A percentile compares a stretch with the other conserved stretches of the same genome.
phyloP scores from a whole-genome alignment of 2,797 vertebrate species.

The Sardinella longiceps region DNA sequence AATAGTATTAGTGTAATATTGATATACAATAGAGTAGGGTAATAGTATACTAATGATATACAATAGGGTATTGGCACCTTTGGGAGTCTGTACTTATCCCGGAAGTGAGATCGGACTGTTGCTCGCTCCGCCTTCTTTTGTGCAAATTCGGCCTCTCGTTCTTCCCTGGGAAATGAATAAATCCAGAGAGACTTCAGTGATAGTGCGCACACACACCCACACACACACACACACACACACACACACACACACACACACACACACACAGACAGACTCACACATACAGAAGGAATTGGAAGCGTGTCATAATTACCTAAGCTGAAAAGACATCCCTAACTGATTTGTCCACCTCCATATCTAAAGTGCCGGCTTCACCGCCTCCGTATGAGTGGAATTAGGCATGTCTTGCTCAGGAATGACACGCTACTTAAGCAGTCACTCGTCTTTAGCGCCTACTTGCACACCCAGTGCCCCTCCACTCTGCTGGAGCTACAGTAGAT shows the following conservation, averaged over 20 bases:
- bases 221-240: not conserved
- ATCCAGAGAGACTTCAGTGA: not conserved
- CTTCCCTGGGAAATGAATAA: slow-evolving; percentile 76
- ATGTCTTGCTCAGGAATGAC: not conserved
- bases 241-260: not conserved
- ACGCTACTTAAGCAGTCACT: not conserved
- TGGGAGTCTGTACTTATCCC: slow-evolving; percentile 93
- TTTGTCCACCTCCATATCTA: slow-evolving; percentile 25
- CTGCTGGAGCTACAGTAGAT: not conserved
- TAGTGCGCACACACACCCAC: not conserved
- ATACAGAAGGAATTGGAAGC: not conserved
- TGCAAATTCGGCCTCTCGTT: slow-evolving; percentile 87
- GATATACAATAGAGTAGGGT: not conserved
- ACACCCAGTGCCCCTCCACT: not conserved
- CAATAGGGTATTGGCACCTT: slow-evolving; percentile 79
- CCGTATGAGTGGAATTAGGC: not conserved
- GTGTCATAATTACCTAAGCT: not conserved
- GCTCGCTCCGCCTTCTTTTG: slow-evolving; percentile 95
- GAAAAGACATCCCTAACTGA: slow-evolving; percentile 33
- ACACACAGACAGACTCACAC: not conserved
- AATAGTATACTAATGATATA: not conserved
- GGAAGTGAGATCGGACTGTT: slow-evolving; percentile 89
- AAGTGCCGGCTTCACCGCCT: slow-evolving; percentile 28
- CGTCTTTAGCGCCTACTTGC: not conserved
- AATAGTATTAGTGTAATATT: not conserved